phyloP scores from a whole-genome alignment of 1,140 invertebrate genomes.

The Euglossa dilemma region DNA sequence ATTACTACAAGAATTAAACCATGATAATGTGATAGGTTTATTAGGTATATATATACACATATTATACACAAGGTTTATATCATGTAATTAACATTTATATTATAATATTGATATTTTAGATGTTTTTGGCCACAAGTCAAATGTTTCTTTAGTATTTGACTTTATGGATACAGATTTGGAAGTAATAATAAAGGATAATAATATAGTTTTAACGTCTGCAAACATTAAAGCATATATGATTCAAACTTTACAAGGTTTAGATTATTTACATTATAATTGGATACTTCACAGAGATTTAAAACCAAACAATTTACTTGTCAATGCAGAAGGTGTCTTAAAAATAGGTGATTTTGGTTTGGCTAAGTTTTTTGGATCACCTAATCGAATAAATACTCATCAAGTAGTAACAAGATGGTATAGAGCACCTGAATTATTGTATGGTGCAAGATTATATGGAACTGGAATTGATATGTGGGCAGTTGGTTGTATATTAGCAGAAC shows the following conservation, averaged over 20 bases:
- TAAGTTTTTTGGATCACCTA: conserved; percentile 98
- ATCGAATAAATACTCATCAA: conserved; percentile 98
- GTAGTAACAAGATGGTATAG: conserved; percentile 98
- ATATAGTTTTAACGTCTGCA: conserved; percentile 93
- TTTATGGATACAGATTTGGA: conserved; percentile 99
- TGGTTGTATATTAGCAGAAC: conserved; percentile 98
- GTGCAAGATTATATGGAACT: conserved; percentile 95
- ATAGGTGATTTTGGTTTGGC: conserved; percentile 99
- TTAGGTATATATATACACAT: conserved; percentile 82
- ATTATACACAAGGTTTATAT: neutral
- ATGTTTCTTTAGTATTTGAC: conserved; percentile 99
- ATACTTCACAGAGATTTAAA: conserved; percentile 99
- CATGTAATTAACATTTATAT: conserved; percentile 14
- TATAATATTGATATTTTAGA: conserved; percentile 83
- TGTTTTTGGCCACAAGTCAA: conserved; percentile 98
- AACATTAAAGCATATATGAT: conserved; percentile 98
- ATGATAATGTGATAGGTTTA: conserved; percentile 97
- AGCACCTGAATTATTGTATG: conserved; percentile 97
- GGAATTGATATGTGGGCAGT: conserved; percentile 99
- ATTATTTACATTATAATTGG: conserved; percentile 98
- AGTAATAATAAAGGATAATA: conserved; percentile 93
- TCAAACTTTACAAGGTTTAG: conserved; percentile 96
- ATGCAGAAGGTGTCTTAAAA: conserved; percentile 95
- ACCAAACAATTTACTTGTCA: conserved; percentile 98
- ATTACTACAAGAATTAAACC: conserved; percentile 96